A percentile compares a stretch with the other conserved stretches of the same genome.
Evolutionary conservation across 2,113 vertebrate species (phyloP).

Genomic region (Cathartes aura): DNA sequence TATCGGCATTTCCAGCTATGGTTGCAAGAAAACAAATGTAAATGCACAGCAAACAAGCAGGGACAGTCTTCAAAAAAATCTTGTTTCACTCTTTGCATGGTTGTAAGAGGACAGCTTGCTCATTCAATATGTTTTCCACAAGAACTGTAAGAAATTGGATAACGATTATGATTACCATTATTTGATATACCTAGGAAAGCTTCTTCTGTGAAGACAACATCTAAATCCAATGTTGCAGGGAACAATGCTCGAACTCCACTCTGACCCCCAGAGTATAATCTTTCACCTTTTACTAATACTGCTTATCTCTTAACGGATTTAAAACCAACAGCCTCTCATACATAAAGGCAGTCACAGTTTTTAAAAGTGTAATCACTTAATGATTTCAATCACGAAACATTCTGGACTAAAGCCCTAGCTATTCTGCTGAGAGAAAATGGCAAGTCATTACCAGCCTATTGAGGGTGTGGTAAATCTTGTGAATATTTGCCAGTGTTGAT

Average conservation of each 20-base stretch:
- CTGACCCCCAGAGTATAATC: background rate
- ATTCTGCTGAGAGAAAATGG: conserved; percentile 58
- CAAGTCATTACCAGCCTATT: conserved; percentile 94
- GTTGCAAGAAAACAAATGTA: background rate
- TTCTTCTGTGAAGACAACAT: background rate
- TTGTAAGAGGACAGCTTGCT: background rate
- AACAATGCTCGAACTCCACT: background rate
- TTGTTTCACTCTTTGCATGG: background rate
- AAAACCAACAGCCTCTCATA: background rate
- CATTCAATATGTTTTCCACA: background rate
- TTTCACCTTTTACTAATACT: background rate
- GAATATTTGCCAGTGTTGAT: conserved; percentile 98
- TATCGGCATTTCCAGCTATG: background rate
- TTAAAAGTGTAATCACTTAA: background rate
- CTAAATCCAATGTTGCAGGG: background rate
- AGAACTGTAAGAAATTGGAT: background rate
- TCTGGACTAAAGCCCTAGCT: background rate
- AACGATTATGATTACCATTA: background rate
- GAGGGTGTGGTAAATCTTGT: conserved; percentile 99
- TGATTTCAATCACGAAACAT: background rate
- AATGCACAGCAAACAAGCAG: background rate
- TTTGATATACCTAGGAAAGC: background rate
- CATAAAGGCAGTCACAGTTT: background rate
- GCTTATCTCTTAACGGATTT: background rate
- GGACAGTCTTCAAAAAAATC: background rate